These are phyloP conservation scores for Drosophila fulvimacula DNA, from an alignment of 2,888 invertebrate species.

Conservation along the genomic window DNA sequence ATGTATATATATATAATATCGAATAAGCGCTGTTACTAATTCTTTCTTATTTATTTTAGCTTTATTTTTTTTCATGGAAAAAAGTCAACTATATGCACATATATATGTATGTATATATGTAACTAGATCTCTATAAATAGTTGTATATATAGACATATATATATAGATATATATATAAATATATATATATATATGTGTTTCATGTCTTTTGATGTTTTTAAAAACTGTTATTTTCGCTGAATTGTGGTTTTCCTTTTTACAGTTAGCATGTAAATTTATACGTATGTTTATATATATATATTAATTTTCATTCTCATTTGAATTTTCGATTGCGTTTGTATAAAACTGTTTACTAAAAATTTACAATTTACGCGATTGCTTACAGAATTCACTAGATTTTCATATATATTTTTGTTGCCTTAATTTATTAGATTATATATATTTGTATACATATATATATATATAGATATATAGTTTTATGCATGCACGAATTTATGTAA, in stretches of 20 bases:
- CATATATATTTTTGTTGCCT: constrained; percentile 9
- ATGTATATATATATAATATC: constrained; percentile 32
- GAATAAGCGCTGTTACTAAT: constrained; percentile 46
- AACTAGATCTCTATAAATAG: constrained; percentile 3
- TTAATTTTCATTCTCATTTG: constrained; percentile 7
- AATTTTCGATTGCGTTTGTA: constrained; percentile 37
- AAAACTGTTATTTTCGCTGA: constrained; percentile 40
- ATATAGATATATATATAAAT: constrained; percentile 9
- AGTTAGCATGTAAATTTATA: constrained; percentile 25
- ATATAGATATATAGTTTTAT: too few species aligned
- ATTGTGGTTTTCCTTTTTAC: constrained; percentile 23
- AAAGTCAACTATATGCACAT: constrained; percentile 69
- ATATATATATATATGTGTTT: constrained; percentile 27
- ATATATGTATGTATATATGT: constrained; percentile 18
- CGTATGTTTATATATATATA: neutral
- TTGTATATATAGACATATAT: constrained; percentile 20
- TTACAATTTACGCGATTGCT: constrained; percentile 70
- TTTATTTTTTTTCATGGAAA: constrained; percentile 71
- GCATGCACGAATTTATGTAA: constrained; percentile 18
- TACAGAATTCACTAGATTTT: constrained; percentile 56
- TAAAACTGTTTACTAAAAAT: constrained; percentile 70
- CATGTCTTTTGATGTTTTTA: constrained; percentile 31
- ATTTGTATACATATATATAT: constrained; percentile 15
- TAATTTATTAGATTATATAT: constrained; percentile 8
- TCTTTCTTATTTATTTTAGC: constrained; percentile 11